Base-by-base conservation (phyloP, 2,888 invertebrate species). In the Rhorus exstirpatorius region DNA sequence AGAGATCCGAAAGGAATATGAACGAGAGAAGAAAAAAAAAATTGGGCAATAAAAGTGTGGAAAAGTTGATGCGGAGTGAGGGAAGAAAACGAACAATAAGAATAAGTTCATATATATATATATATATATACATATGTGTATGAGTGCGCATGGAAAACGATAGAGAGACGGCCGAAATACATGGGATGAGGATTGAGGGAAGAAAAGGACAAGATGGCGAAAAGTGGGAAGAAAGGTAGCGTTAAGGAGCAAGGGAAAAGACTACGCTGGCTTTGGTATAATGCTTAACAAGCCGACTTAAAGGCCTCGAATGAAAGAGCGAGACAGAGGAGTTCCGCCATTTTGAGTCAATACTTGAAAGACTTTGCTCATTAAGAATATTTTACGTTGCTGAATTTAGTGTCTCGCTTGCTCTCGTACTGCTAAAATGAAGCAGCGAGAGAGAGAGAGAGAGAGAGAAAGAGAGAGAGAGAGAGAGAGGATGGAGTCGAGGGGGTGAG, bases 291-390 rank as follows among this genome's bases (percentile, higher is more conserved):
- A 91, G 91, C 91, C 87, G 90, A 92, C 91, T 91, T 91, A 91
- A 90, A 91, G 91, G 89, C 90, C 88, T n/a, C n/a, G 71, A 60
- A 68, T 44, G 49, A 35, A 46, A 76, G 60, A 60, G 51, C 8
- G 55, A 67, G 75, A 65, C 10, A 46, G 55, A 26, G 46, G 46
- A 46, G 55, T 3, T 65, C 88, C 90, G 90, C 92, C 92, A 92
- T 92, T 91, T 92, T 91, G 90, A 91, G 91, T 91, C 92, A 92
- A 92, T 92, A 92, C 91, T 92, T 92, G 91, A 91, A 91, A 91
- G 92, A 91, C 92, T 92, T 92, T 91, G 91, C 92, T 91, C 92
- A 91, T 92, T 92, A 92, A 91, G 91, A 91, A 91, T 92, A 91
- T 92, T 92, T 91, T 90, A 90, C 89, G 87, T 89, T 88, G 88